Conservation (phyloP, 2,888 invertebrate species). For the Leptopilina syphax region DNA sequence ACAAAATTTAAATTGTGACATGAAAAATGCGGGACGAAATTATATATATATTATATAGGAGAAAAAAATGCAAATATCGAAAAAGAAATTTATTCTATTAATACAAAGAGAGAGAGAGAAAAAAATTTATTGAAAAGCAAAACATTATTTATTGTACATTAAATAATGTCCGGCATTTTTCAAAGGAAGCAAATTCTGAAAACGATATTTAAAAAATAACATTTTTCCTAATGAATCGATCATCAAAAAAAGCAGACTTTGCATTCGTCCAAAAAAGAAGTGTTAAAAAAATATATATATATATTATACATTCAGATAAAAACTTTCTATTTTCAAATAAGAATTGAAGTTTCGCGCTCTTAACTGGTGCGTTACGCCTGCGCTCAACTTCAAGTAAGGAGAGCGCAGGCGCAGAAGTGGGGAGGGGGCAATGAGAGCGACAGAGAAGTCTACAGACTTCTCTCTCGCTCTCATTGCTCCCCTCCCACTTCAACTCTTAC, state of each 20-base stretch:
- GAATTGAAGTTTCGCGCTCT: no score
- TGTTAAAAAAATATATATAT: no score
- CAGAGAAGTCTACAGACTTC: no score
- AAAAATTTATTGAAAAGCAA: neutral
- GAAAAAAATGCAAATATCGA: slow-evolving; percentile 22
- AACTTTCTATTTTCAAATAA: slow-evolving; percentile 25
- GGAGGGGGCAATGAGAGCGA: no score
- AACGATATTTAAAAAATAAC: neutral
- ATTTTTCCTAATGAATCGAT: neutral
- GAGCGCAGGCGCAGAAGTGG: no score
- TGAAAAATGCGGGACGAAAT: slow-evolving; percentile 30
- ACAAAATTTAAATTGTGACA: neutral
- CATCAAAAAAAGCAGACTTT: slow-evolving; percentile 12
- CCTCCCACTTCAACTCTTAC: no score
- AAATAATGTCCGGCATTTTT: slow-evolving; percentile 21
- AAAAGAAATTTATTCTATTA: slow-evolving; percentile 26
- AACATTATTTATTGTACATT: slow-evolving; percentile 38
- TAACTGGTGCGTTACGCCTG: no score
- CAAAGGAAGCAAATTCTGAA: neutral
- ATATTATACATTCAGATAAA: slow-evolving; percentile 7
- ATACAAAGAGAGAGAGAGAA: neutral
- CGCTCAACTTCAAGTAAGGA: no score
- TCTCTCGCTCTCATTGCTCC: no score
- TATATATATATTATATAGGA: no score
- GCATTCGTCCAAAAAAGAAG: slow-evolving; percentile 29